Percentiles rank a stretch among this genome's conserved stretches.
These are phyloP conservation scores for Cydia pomonella DNA, from an alignment of 1,140 invertebrate species.

Conservation along the genomic window DNA sequence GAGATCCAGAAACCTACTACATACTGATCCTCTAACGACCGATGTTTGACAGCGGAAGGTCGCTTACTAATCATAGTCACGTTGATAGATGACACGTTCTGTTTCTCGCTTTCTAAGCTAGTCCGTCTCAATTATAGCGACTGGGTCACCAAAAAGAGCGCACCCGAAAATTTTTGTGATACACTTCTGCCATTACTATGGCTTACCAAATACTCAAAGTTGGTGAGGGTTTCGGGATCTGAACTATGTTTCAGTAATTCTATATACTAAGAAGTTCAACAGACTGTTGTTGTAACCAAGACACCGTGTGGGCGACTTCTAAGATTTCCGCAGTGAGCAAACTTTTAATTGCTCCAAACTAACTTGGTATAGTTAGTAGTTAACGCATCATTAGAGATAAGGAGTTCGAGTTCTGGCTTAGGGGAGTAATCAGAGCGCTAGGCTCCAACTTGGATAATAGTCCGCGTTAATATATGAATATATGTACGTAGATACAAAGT, in stretches of 20 bases:
- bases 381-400: slow-evolving; percentile 28
- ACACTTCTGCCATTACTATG: too few relatives aligned
- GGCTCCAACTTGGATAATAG: slow-evolving; percentile 7
- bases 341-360: slow-evolving; percentile 24
- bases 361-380: slow-evolving; percentile 15
- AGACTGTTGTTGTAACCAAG: neutral
- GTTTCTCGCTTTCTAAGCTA: too few relatives aligned
- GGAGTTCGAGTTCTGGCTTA: slow-evolving; percentile 11
- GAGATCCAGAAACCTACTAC: too few relatives aligned
- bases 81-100: too few relatives aligned
- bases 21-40: too few relatives aligned
- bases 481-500: neutral
- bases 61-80: too few relatives aligned
- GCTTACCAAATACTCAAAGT: too few relatives aligned
- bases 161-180: too few relatives aligned
- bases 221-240: too few relatives aligned
- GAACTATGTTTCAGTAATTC: neutral
- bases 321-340: neutral
- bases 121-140: too few relatives aligned
- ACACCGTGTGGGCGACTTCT: neutral
- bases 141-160: too few relatives aligned
- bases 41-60: too few relatives aligned
- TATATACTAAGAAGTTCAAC: neutral
- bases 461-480: neutral
- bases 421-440: slow-evolving; percentile 16